Evolutionary conservation across 2,797 vertebrate genomes (phyloP), one percentile per base, ranked within the genome.

Genomic region (Xyrichtys novacula): DNA sequence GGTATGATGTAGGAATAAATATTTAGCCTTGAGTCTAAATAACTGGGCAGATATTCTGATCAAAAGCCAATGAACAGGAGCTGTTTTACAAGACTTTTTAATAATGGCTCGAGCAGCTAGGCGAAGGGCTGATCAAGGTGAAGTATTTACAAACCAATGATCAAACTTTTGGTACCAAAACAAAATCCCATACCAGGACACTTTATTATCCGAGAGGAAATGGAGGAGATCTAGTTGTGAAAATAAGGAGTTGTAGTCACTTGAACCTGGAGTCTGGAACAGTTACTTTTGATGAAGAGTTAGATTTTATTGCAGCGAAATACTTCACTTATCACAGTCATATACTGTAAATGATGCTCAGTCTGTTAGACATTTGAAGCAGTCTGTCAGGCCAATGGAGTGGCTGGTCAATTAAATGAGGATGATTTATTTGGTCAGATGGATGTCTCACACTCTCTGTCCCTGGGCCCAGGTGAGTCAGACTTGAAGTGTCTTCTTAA

Each of bases 351-450:
- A 20, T 58, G 53, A 62, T 1, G 1, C 44, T 42, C 42, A 46
- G 53, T 31, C 44, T 20, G 43, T 59, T 53, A 47, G 39, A 72
- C 20, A 20, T 55, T n/a, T 19, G 55, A 7, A 64, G 54, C 59
- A 42, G 36, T 43, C 38, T 71, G 56, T 67, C 68, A 67, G 49
- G 19, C 19, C 40, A 56, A 68, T 2, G 0, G 54, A 71, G 49
- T 14, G 47, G 38, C 63, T 38, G 63, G 38, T 66, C 67, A 69
- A 25, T 73, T 60, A 56, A 43, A 70, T 2, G 3, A 63, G 52
- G 64, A 38, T 75, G 56, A 78, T 57, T 58, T 58, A 69, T 81
- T 25, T 53, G 73, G 71, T 66, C 71, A 78, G 64, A 11, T 34
- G 47, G 58, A 63, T 55, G 78, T 55, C 61, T 64, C 43, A 44